phyloP scores from a whole-genome alignment of 2,888 invertebrate genomes.

The Melipona beecheii region DNA sequence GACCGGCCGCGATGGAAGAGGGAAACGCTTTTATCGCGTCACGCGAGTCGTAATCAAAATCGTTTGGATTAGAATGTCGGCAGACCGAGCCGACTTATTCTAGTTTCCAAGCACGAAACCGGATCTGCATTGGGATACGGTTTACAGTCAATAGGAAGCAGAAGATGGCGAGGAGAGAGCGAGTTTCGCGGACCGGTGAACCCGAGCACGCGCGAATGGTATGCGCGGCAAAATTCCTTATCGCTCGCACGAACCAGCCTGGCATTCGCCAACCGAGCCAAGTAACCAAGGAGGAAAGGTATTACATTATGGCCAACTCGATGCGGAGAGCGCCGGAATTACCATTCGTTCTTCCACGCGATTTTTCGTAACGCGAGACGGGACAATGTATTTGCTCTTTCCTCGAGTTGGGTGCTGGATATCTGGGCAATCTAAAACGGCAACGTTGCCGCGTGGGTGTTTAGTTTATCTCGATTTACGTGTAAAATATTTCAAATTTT shows the following conservation, averaged over 20 bases:
- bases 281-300: constrained; percentile 36
- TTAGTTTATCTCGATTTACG: background rate
- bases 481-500: background rate
- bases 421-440: background rate
- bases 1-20: background rate
- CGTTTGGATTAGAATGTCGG: constrained; percentile 51
- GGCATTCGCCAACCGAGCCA: background rate
- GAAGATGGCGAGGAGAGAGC: constrained; percentile 72
- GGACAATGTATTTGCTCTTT: background rate
- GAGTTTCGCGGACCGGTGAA: constrained; percentile 77
- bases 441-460: background rate
- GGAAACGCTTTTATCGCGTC: constrained; percentile 52
- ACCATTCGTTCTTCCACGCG: constrained; percentile 4
- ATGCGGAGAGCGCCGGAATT: constrained; percentile 15
- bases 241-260: constrained; percentile 58
- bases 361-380: background rate
- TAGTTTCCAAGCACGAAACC: constrained; percentile 69
- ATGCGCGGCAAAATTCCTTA: constrained; percentile 69
- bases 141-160: constrained; percentile 72
- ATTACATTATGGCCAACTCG: constrained; percentile 21
- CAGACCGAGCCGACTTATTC: constrained; percentile 45
- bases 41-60: constrained; percentile 65
- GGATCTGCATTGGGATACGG: constrained; percentile 63
- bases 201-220: constrained; percentile 63
- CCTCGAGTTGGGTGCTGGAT: background rate